Evolutionary conservation across 2,888 invertebrate genomes (phyloP).

Genomic region (Volucella bombylans): DNA sequence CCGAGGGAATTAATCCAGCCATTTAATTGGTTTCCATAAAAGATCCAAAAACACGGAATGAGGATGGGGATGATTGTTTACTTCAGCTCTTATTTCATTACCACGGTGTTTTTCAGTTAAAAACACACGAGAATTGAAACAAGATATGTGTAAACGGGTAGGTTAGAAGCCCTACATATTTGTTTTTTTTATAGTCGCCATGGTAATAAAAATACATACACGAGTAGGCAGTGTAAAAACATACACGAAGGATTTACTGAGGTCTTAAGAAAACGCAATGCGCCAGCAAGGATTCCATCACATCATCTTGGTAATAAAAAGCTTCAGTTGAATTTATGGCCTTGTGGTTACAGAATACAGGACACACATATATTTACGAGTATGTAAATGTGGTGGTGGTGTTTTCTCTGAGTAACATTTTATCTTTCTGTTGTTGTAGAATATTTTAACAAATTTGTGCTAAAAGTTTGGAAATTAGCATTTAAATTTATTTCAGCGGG

Average conservation of each 20-base stretch:
- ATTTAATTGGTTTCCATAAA: no score
- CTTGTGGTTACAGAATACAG: slow-evolving; percentile 12
- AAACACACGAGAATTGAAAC: no score
- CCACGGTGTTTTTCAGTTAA: no score
- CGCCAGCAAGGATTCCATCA: slow-evolving; percentile 26
- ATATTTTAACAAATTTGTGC: background rate
- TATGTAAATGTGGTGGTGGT: background rate
- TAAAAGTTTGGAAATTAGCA: slow-evolving; percentile 21
- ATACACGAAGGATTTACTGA: slow-evolving; percentile 44
- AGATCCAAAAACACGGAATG: no score
- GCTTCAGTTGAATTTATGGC: slow-evolving; percentile 33
- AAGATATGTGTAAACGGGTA: no score
- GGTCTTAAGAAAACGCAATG: slow-evolving; percentile 21
- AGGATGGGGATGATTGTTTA: no score
- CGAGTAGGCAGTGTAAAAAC: slow-evolving; percentile 9
- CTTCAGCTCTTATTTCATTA: no score
- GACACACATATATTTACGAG: background rate
- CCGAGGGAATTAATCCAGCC: no score
- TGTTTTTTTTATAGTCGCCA: no score
- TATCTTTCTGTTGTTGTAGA: slow-evolving; percentile 3
- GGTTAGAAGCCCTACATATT: no score
- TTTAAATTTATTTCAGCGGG: slow-evolving; percentile 10
- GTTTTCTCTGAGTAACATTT: background rate
- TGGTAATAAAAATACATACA: slow-evolving; percentile 8
- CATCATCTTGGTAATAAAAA: slow-evolving; percentile 45